phyloP scores from a whole-genome alignment of 2,888 invertebrate genomes.

The Portevinia maculata region DNA sequence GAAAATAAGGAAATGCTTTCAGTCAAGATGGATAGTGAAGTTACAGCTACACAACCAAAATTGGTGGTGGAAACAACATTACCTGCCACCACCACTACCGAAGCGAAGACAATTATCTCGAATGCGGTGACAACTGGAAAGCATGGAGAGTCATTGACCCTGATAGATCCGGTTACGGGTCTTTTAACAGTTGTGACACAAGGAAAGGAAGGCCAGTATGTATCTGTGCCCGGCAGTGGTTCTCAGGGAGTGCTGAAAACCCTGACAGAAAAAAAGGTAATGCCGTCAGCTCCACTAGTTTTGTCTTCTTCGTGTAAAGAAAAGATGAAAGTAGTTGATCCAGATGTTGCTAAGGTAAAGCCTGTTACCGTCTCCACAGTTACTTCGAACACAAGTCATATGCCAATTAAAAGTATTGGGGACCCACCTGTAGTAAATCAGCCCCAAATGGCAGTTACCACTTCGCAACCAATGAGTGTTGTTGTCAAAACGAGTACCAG shows the following conservation, averaged over 20 bases:
- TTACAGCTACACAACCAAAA: conserved; percentile 15
- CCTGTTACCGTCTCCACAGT: conserved; percentile 51
- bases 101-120: conserved; percentile 36
- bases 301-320: conserved; percentile 76
- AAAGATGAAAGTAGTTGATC: conserved; percentile 76
- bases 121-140: conserved; percentile 75
- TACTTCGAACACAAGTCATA: conserved; percentile 58
- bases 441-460: conserved; percentile 4
- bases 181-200: conserved; percentile 87
- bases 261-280: conserved; percentile 35
- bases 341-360: conserved; percentile 64
- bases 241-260: conserved; percentile 35
- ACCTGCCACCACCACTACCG: conserved; percentile 34
- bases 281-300: conserved; percentile 74
- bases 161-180: conserved; percentile 90
- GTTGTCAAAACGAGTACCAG: conserved; percentile 78
- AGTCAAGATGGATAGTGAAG: conserved; percentile 54
- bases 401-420: conserved; percentile 34
- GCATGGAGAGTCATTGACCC: conserved; percentile 85
- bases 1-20: conserved; percentile 77
- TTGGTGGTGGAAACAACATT: conserved; percentile 20
- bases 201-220: conserved; percentile 88
- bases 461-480: conserved; percentile 78
- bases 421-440: conserved; percentile 22
- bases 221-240: conserved; percentile 83